These are phyloP conservation scores for Ptychoptera contaminata DNA, from an alignment of 2,888 invertebrate genomes.

Conservation along the genomic window DNA sequence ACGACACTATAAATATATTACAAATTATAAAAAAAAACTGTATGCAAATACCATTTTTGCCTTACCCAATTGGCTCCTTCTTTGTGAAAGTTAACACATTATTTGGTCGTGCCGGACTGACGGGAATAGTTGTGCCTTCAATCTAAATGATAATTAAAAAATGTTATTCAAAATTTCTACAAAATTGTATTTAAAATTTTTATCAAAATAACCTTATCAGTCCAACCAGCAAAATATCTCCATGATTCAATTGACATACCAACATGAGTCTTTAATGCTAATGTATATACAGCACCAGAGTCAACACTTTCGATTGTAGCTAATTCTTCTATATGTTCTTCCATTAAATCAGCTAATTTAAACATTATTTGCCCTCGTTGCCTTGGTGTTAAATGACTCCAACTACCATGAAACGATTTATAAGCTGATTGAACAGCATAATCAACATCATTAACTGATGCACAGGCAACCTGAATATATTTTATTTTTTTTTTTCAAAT, in stretches of 20 bases:
- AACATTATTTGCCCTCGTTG: conserved; percentile 74
- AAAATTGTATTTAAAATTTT: too few species aligned
- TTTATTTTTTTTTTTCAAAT: too few species aligned
- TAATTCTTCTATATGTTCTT: conserved; percentile 82
- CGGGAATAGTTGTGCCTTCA: conserved; percentile 80
- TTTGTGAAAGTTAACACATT: conserved; percentile 76
- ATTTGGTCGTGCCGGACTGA: conserved; percentile 82
- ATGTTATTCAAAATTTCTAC: neutral
- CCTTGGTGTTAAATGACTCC: conserved; percentile 87
- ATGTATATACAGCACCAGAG: conserved; percentile 91
- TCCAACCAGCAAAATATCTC: conserved; percentile 94
- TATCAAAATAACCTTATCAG: conserved; percentile 48
- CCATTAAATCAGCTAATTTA: conserved; percentile 89
- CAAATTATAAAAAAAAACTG: too few species aligned
- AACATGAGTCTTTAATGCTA: conserved; percentile 90
- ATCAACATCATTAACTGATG: conserved; percentile 67
- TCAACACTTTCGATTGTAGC: conserved; percentile 89
- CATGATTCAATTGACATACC: conserved; percentile 98
- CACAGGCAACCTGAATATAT: conserved; percentile 44
- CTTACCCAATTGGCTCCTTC: conserved; percentile 75
- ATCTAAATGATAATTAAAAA: conserved; percentile 30
- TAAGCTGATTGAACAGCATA: conserved; percentile 77
- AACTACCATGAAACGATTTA: conserved; percentile 78
- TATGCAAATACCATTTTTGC: neutral
- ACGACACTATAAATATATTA: conserved; percentile 48